These are phyloP conservation scores for Lasioglossum figueresi DNA, from an alignment of 2,888 invertebrate species.

Conservation along the genomic window DNA sequence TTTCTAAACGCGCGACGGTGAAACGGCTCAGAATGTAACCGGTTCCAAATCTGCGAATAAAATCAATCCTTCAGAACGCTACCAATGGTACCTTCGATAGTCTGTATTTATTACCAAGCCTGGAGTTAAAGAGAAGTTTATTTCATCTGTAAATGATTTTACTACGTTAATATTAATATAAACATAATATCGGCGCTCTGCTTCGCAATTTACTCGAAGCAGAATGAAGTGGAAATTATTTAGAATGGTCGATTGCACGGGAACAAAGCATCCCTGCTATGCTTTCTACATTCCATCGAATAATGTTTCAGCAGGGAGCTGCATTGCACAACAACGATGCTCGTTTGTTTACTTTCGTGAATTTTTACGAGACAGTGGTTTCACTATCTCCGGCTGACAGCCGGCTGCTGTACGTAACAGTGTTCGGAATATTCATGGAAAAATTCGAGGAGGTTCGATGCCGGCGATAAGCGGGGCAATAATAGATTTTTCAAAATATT, in stretches of 20 bases:
- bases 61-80: background rate
- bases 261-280: background rate
- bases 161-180: background rate
- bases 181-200: background rate
- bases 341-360: background rate
- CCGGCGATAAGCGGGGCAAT: background rate
- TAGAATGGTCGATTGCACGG: background rate
- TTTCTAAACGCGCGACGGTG: background rate
- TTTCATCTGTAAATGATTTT: background rate
- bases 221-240: background rate
- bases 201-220: background rate
- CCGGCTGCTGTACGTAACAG: background rate
- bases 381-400: background rate
- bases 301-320: background rate
- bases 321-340: background rate
- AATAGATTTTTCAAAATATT: background rate
- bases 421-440: background rate
- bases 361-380: background rate
- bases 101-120: background rate
- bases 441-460: background rate
- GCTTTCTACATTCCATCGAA: conserved; percentile 5
- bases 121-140: background rate
- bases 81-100: background rate
- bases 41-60: background rate
- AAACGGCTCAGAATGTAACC: background rate